These are phyloP conservation scores for Neofelis nebulosa DNA, from an alignment of 2,113 vertebrate species.

Conservation along the genomic window DNA sequence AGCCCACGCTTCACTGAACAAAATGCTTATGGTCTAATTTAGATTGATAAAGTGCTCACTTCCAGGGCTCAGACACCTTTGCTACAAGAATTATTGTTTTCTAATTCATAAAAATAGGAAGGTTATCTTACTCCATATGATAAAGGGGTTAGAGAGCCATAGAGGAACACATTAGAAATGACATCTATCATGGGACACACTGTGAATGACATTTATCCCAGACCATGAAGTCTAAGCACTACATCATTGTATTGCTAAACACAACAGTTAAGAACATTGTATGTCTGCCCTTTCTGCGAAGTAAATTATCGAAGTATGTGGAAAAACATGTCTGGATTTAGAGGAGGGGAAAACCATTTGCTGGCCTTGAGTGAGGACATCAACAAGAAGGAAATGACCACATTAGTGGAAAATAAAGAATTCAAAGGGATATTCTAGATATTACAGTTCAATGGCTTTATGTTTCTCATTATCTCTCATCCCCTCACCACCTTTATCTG, in stretches of 20 bases:
- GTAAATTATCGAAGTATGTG: not conserved
- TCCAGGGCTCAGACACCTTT: not conserved
- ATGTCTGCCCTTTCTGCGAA: not conserved
- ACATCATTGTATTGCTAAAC: not conserved
- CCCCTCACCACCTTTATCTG: not conserved
- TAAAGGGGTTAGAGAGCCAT: conserved; percentile 6
- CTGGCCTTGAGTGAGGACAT: not conserved
- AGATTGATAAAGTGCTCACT: conserved; percentile 62
- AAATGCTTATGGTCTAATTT: conserved; percentile 58
- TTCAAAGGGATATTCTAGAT: not conserved
- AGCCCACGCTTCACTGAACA: conserved; percentile 60
- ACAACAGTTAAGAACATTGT: not conserved
- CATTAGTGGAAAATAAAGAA: not conserved
- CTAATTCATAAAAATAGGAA: conserved; percentile 54
- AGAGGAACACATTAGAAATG: not conserved
- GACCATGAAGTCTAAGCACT: not conserved
- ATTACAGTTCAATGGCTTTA: not conserved
- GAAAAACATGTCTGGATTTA: not conserved
- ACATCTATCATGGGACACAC: not conserved
- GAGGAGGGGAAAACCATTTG: not conserved
- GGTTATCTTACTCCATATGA: not conserved
- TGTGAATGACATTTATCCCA: not conserved
- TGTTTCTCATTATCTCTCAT: not conserved
- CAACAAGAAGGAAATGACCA: not conserved
- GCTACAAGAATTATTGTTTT: conserved; percentile 51